phyloP scores from a whole-genome alignment of 2,888 invertebrate species.

The Drosophila yooni region DNA sequence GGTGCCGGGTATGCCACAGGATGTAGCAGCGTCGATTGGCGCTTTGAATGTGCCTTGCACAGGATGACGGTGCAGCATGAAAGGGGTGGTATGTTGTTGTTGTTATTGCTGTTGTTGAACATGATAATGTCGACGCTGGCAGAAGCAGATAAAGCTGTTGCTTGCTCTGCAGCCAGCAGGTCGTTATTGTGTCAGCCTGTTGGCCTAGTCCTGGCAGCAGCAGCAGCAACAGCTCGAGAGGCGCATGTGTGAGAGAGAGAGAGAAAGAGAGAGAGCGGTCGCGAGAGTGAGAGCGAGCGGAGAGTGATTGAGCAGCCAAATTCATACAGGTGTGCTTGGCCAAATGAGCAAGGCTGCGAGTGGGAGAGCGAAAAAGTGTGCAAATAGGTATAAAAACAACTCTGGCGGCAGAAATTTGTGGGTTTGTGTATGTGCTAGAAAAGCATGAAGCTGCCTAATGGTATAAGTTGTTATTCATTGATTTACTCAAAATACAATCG shows the following conservation, averaged over 20 bases:
- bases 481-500: background rate
- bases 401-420: slow-evolving; percentile 19
- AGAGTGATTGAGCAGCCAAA: slow-evolving; percentile 28
- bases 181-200: slow-evolving; percentile 44
- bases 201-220: slow-evolving; percentile 71
- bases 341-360: slow-evolving; percentile 17
- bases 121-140: slow-evolving; percentile 39
- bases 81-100: slow-evolving; percentile 14
- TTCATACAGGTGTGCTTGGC: slow-evolving; percentile 69
- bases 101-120: slow-evolving; percentile 18
- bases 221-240: slow-evolving; percentile 29
- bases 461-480: background rate
- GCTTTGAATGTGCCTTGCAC: slow-evolving; percentile 4
- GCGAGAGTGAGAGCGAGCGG: slow-evolving; percentile 7
- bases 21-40: slow-evolving; percentile 53
- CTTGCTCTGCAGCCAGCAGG: slow-evolving; percentile 42
- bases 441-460: background rate
- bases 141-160: slow-evolving; percentile 51
- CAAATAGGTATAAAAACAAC: slow-evolving; percentile 37
- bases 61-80: background rate
- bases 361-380: background rate
- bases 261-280: slow-evolving; percentile 2
- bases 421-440: slow-evolving; percentile 4
- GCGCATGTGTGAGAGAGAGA: slow-evolving; percentile 45
- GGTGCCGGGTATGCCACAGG: slow-evolving; percentile 73